These are phyloP conservation scores for Chouioia cunea DNA, from an alignment of 2,888 invertebrate genomes.

Conservation along the genomic window DNA sequence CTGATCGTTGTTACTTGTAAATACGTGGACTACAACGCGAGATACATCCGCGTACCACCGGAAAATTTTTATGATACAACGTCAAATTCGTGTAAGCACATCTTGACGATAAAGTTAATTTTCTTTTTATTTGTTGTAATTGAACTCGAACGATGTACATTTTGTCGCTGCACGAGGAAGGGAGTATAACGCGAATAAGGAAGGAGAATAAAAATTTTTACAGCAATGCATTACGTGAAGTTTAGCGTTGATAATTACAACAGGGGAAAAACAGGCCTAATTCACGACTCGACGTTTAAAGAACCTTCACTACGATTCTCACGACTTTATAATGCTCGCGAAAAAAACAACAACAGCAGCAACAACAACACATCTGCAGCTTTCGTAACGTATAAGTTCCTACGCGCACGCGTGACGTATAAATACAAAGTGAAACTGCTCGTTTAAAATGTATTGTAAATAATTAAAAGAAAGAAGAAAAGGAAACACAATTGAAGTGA, in stretches of 20 bases:
- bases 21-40: no score
- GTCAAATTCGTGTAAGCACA: no score
- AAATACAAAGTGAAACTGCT: conserved; percentile 23
- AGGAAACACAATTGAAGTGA: neutral
- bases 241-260: conserved; percentile 32
- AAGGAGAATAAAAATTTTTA: conserved; percentile 7
- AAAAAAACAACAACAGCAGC: no score
- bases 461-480: conserved; percentile 3
- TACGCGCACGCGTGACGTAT: no score
- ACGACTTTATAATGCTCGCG: conserved; percentile 31
- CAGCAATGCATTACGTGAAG: conserved; percentile 31
- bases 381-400: conserved; percentile 33
- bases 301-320: conserved; percentile 35
- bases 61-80: no score
- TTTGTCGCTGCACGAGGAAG: no score
- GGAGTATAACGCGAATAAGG: no score
- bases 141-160: no score
- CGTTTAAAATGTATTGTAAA: conserved; percentile 1
- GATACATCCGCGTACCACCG: no score
- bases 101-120: no score
- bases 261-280: conserved; percentile 20
- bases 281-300: conserved; percentile 17
- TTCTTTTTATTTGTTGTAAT: no score
- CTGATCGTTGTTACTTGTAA: no score
- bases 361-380: neutral